A percentile compares a stretch with the other conserved stretches of the same genome.
Evolutionary conservation across 2,888 invertebrate genomes (phyloP).

Genomic region (Caenorhabditis angaria): DNA sequence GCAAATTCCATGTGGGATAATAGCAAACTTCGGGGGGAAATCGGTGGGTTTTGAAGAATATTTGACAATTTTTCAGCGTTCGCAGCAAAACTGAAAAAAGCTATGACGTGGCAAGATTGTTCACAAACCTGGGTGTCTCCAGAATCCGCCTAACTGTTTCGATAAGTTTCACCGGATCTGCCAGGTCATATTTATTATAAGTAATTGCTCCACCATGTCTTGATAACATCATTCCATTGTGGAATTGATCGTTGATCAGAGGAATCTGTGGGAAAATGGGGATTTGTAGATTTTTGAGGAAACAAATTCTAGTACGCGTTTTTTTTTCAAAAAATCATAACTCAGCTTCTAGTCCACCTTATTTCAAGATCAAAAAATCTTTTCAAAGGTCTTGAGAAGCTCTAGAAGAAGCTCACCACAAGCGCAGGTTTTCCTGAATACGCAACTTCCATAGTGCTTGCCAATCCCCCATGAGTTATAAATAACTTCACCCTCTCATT

Average conservation of each 20-base stretch:
- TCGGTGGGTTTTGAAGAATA: constrained; percentile 13
- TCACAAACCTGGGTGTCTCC: constrained; percentile 8
- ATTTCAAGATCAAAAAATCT: constrained; percentile 13
- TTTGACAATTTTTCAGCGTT: constrained; percentile 9
- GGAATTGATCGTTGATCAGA: constrained; percentile 27
- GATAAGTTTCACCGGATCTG: not conserved
- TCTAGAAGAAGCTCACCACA: too few species aligned
- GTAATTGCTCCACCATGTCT: constrained; percentile 35
- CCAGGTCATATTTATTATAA: constrained; percentile 15
- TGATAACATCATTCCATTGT: constrained; percentile 27
- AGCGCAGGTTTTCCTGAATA: constrained; percentile 35
- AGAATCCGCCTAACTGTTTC: not conserved
- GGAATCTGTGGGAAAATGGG: constrained; percentile 15
- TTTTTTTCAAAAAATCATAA: not conserved
- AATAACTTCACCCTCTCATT: constrained; percentile 14
- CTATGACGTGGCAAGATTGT: too few species aligned
- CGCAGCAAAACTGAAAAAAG: constrained; percentile 13
- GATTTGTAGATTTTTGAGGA: too few species aligned
- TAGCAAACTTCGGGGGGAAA: constrained; percentile 8
- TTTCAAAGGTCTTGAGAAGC: too few species aligned
- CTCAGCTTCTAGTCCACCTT: not conserved
- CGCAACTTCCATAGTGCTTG: constrained; percentile 26
- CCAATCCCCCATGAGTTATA: constrained; percentile 35
- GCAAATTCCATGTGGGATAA: constrained; percentile 22
- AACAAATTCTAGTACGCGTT: too few species aligned